These are phyloP conservation scores for Drosophila ustulata DNA, from an alignment of 2,888 invertebrate genomes.

Conservation along the genomic window DNA sequence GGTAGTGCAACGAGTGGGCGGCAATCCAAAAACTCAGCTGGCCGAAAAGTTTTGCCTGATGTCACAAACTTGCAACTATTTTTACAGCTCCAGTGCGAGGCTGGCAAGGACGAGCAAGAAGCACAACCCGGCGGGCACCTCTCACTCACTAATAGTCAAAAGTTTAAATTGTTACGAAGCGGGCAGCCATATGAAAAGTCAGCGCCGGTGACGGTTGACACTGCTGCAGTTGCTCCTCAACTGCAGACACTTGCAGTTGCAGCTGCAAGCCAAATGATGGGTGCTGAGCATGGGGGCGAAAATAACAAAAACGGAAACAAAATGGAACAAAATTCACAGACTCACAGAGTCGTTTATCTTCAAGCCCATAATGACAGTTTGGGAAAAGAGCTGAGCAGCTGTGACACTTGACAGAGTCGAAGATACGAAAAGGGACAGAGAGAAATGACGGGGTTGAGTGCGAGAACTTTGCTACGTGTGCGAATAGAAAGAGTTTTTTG, in stretches of 20 bases:
- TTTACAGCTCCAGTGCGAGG: conserved; percentile 34
- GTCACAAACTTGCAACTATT: conserved; percentile 76
- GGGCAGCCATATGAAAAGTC: conserved; percentile 81
- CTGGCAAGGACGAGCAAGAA: background rate
- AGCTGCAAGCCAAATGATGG: conserved; percentile 1
- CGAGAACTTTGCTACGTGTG: background rate
- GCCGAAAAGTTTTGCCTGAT: conserved; percentile 62
- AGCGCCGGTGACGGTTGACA: conserved; percentile 46
- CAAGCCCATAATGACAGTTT: conserved; percentile 78
- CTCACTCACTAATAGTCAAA: conserved; percentile 76
- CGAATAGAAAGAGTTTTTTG: background rate
- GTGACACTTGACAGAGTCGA: conserved; percentile 60
- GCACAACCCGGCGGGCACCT: conserved; percentile 39
- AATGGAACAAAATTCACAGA: conserved; percentile 49
- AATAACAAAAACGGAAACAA: conserved; percentile 30
- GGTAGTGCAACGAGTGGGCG: conserved; percentile 29
- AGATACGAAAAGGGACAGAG: conserved; percentile 7
- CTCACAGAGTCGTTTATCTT: conserved; percentile 77
- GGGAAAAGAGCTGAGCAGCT: conserved; percentile 60
- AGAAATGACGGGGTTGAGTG: background rate
- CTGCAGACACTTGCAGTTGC: conserved; percentile 41
- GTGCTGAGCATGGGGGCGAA: background rate
- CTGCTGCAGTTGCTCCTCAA: conserved; percentile 23
- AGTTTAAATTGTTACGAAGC: conserved; percentile 77
- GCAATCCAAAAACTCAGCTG: conserved; percentile 32